Evolutionary conservation across 2,888 invertebrate species (phyloP).

Genomic region (Lasioglossum malachurum): DNA sequence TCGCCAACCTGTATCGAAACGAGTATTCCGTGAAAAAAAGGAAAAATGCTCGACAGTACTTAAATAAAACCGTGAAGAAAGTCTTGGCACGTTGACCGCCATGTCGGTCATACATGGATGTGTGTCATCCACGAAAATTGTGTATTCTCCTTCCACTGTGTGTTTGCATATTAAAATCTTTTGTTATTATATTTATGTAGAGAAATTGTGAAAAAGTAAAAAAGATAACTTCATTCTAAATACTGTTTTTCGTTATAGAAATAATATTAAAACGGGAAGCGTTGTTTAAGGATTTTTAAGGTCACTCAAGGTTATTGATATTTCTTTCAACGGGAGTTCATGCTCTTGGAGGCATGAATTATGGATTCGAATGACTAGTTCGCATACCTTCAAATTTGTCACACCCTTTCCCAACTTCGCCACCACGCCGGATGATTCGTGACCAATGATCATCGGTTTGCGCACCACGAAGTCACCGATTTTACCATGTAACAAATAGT

Average conservation of each 20-base stretch:
- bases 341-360: too few relatives aligned
- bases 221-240: too few relatives aligned
- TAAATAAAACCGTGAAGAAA: background rate
- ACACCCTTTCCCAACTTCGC: conserved; percentile 91
- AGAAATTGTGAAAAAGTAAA: background rate
- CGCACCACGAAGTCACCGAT: conserved; percentile 95
- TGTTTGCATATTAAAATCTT: background rate
- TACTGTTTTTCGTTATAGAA: background rate
- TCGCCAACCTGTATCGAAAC: conserved; percentile 88
- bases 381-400: conserved; percentile 87
- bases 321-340: too few relatives aligned
- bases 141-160: background rate
- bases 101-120: background rate
- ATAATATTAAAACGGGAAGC: background rate
- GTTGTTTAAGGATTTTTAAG: background rate
- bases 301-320: background rate
- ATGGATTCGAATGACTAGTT: background rate
- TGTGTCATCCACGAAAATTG: too few relatives aligned
- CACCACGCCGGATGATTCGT: conserved; percentile 95
- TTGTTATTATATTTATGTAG: background rate
- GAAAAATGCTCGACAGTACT: background rate
- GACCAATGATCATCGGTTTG: conserved; percentile 97
- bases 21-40: background rate
- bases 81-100: background rate
- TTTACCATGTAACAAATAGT: conserved; percentile 93